phyloP scores from a whole-genome alignment of 2,888 invertebrate genomes.

The Lepeophtheirus nordmannii region DNA sequence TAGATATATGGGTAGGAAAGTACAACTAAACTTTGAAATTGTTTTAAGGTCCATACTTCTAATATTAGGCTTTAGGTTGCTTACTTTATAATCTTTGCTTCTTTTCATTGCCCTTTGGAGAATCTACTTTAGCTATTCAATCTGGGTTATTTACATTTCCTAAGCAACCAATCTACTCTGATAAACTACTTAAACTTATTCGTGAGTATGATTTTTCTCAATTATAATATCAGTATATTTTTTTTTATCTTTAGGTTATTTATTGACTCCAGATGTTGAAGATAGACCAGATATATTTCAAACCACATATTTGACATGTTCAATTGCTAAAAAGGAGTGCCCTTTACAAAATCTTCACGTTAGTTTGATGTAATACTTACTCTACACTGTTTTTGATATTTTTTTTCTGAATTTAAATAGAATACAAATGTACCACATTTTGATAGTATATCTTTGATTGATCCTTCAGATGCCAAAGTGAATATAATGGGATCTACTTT shows the following conservation, averaged over 20 bases:
- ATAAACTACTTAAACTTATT: constrained; percentile 53
- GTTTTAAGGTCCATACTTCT: not conserved
- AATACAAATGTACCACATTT: too few relatives aligned
- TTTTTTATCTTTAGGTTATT: constrained; percentile 37
- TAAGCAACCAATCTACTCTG: constrained; percentile 56
- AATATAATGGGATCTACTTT: too few relatives aligned
- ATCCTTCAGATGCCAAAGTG: too few relatives aligned
- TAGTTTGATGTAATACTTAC: too few relatives aligned
- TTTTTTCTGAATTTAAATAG: too few relatives aligned
- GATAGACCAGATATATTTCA: constrained; percentile 64
- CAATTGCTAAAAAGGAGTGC: constrained; percentile 51
- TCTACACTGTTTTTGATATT: too few relatives aligned
- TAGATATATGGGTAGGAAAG: constrained; percentile 62
- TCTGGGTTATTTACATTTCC: constrained; percentile 73
- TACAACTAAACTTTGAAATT: constrained; percentile 1
- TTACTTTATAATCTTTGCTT: constrained; percentile 74
- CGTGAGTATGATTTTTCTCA: constrained; percentile 39
- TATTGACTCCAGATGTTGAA: constrained; percentile 67
- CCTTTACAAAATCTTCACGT: constrained; percentile 61
- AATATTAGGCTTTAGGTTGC: constrained; percentile 61
- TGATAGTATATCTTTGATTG: too few relatives aligned
- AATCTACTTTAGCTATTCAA: constrained; percentile 79
- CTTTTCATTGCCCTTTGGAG: constrained; percentile 75
- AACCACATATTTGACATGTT: constrained; percentile 42
- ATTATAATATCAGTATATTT: too few relatives aligned